These are phyloP conservation scores for Microctonus aethiopoides DNA, from an alignment of 2,888 invertebrate species.

Conservation along the genomic window DNA sequence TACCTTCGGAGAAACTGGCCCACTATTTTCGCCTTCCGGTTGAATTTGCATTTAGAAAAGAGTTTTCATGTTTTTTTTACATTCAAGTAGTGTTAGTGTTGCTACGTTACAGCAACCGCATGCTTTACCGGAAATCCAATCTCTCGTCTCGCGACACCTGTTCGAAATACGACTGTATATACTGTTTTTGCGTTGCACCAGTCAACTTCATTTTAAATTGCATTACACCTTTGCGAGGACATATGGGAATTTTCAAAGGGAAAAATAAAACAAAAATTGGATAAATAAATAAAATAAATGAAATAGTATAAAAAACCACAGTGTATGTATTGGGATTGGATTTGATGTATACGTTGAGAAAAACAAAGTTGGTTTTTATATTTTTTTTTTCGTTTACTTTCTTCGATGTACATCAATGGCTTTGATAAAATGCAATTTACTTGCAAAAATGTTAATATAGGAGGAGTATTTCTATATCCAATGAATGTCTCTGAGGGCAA, in stretches of 20 bases:
- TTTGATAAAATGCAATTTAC: neutral
- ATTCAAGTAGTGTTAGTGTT: neutral
- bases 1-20: neutral
- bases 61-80: constrained; percentile 44
- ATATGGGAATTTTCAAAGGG: neutral
- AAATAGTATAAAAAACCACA: too few relatives aligned
- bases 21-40: neutral
- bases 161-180: neutral
- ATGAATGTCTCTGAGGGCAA: too few relatives aligned
- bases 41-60: constrained; percentile 56
- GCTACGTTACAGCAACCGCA: neutral
- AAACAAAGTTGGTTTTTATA: too few relatives aligned
- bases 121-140: constrained; percentile 16
- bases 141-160: constrained; percentile 11
- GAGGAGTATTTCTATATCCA: neutral
- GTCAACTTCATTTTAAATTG: constrained; percentile 9
- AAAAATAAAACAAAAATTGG: neutral
- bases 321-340: too few relatives aligned
- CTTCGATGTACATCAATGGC: neutral
- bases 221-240: neutral
- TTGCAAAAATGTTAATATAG: neutral
- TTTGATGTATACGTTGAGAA: too few relatives aligned
- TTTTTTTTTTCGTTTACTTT: too few relatives aligned
- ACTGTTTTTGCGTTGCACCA: neutral
- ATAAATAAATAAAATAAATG: neutral